phyloP scores from a whole-genome alignment of 2,888 invertebrate genomes.

The Monoplex corrugatus region DNA sequence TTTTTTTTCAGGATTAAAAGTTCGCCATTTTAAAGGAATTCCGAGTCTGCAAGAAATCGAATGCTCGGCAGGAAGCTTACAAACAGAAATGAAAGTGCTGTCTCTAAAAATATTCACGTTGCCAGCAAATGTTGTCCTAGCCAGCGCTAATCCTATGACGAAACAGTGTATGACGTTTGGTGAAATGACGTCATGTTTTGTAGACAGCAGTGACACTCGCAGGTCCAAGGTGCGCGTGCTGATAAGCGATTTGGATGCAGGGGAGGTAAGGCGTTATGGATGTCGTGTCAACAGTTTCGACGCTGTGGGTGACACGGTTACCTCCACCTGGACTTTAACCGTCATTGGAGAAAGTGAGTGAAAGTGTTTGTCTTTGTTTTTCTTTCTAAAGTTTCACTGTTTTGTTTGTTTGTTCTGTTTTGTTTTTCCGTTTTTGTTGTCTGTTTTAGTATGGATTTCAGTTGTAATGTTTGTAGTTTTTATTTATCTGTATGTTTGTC shows the following conservation, averaged over 20 bases:
- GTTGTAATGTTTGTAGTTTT: no score
- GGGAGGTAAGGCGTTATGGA: constrained; percentile 23
- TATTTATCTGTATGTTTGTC: no score
- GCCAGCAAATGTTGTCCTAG: constrained; percentile 1
- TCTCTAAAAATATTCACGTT: constrained; percentile 6
- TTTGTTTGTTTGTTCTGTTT: no score
- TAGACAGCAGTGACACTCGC: constrained; percentile 35
- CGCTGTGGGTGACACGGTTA: not conserved
- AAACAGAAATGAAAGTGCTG: constrained; percentile 23
- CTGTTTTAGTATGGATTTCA: no score
- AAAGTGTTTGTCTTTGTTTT: no score
- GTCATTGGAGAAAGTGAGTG: not conserved
- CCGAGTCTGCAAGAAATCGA: constrained; percentile 36
- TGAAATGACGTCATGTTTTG: constrained; percentile 13
- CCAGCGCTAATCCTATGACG: not conserved
- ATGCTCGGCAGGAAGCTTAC: constrained; percentile 16
- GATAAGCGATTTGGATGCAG: constrained; percentile 23
- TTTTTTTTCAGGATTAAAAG: constrained; percentile 44
- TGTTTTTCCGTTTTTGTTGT: no score
- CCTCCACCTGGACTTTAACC: not conserved
- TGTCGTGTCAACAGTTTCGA: not conserved
- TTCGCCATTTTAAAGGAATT: constrained; percentile 23
- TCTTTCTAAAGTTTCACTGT: no score
- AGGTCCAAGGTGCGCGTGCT: constrained; percentile 27
- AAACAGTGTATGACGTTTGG: constrained; percentile 32